phyloP scores from a whole-genome alignment of 2,113 vertebrate species.

The Gasterosteus nipponicus region DNA sequence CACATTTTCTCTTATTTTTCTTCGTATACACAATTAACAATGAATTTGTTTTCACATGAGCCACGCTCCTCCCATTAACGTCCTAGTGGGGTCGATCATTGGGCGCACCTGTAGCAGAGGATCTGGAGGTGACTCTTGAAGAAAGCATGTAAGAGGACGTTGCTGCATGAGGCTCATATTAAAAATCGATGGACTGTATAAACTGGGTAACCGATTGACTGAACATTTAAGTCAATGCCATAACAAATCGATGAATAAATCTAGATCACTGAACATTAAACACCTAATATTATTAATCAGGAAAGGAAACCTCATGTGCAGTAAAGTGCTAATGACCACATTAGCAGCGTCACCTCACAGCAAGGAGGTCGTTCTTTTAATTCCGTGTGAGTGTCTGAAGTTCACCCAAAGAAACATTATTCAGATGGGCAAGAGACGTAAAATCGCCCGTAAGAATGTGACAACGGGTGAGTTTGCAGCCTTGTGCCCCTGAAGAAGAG shows the following conservation, averaged over 20 bases:
- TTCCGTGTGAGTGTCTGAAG: slow-evolving; percentile 30
- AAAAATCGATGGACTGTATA: background rate
- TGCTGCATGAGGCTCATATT: background rate
- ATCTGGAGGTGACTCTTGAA: background rate
- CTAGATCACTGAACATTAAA: background rate
- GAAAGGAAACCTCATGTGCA: background rate
- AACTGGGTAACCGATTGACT: background rate
- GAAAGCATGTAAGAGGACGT: background rate
- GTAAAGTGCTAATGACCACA: background rate
- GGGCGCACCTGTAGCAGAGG: background rate
- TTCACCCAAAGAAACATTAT: slow-evolving; percentile 10
- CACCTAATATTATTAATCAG: background rate
- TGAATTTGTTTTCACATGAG: background rate
- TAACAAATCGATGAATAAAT: background rate
- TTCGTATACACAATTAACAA: background rate
- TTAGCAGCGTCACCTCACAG: slow-evolving; percentile 27
- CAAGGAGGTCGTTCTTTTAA: slow-evolving; percentile 23
- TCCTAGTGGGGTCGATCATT: background rate
- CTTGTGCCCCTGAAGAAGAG: slow-evolving; percentile 6
- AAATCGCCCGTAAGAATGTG: slow-evolving; percentile 14
- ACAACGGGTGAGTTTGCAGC: slow-evolving; percentile 19
- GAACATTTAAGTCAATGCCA: background rate
- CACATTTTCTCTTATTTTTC: background rate
- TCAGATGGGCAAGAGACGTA: background rate
- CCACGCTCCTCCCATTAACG: background rate